Evolutionary conservation across 1,140 invertebrate species (phyloP).

Genomic region (Pygmarrhopalites habei): DNA sequence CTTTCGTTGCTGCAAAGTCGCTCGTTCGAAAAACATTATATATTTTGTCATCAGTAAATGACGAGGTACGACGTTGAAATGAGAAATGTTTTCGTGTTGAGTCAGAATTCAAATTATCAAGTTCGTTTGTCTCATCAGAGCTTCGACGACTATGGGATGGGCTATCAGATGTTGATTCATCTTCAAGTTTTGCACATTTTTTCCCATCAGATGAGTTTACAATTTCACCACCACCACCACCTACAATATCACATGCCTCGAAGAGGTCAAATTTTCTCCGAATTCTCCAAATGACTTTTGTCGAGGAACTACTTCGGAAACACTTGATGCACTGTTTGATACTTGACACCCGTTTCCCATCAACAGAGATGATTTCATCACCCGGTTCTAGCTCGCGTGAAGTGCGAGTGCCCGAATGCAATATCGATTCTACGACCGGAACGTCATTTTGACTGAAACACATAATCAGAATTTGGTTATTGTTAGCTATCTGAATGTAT

Average conservation of each 20-base stretch:
- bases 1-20: background rate
- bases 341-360: constrained; percentile 62
- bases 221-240: background rate
- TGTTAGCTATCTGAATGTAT: background rate
- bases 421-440: constrained; percentile 16
- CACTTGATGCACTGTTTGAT: constrained; percentile 37
- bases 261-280: constrained; percentile 1
- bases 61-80: background rate
- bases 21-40: background rate
- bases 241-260: background rate
- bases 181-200: background rate
- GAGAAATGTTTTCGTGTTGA: background rate
- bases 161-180: background rate
- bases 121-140: constrained; percentile 1
- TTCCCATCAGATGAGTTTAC: background rate
- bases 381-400: constrained; percentile 60
- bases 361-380: constrained; percentile 70
- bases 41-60: background rate
- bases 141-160: constrained; percentile 10
- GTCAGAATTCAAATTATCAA: background rate
- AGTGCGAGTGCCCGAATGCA: background rate
- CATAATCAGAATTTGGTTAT: background rate
- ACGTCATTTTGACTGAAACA: constrained; percentile 16
- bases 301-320: constrained; percentile 29
- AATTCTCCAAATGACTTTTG: constrained; percentile 36